phyloP scores from a whole-genome alignment of 1,140 invertebrate species.

The Drosophila hydei region DNA sequence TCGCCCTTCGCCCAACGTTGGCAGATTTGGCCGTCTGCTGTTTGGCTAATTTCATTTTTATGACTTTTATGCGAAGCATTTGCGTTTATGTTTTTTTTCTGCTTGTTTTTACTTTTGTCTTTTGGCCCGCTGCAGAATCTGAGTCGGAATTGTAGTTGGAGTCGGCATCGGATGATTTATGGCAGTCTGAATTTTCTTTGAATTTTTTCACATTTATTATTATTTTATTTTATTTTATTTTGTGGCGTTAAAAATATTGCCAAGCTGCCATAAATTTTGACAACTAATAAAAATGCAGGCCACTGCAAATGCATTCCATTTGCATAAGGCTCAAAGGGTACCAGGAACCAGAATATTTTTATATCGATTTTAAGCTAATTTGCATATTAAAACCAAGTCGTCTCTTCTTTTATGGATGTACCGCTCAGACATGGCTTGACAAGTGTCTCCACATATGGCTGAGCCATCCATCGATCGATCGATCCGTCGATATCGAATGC shows the following conservation, averaged over 20 bases:
- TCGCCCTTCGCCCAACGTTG: conserved; percentile 4
- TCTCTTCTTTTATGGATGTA: conserved; percentile 27
- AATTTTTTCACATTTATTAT: conserved; percentile 33
- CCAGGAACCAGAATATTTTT: conserved; percentile 1
- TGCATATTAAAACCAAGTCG: conserved; percentile 56
- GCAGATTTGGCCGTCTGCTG: conserved; percentile 31
- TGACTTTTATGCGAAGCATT: conserved; percentile 66
- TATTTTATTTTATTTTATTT: conserved; percentile 25
- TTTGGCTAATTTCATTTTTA: conserved; percentile 76
- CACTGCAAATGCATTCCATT: conserved; percentile 63
- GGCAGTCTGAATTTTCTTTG: conserved; percentile 48
- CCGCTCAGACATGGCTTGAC: conserved; percentile 45
- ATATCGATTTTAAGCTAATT: conserved; percentile 65
- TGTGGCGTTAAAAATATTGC: conserved; percentile 79
- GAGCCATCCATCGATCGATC: conserved; percentile 12
- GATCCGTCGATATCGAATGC: conserved; percentile 3
- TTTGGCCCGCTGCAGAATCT: conserved; percentile 17
- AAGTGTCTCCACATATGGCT: conserved; percentile 51
- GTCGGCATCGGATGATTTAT: conserved; percentile 68
- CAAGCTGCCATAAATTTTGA: conserved; percentile 76
- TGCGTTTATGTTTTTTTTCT: conserved; percentile 32
- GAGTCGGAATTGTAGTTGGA: conserved; percentile 10
- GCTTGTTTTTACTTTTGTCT: conserved; percentile 41
- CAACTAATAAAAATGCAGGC: conserved; percentile 80
- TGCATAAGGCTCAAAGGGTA: conserved; percentile 43